These are phyloP conservation scores for Nomada fucata DNA, from an alignment of 2,888 invertebrate genomes.

Conservation along the genomic window DNA sequence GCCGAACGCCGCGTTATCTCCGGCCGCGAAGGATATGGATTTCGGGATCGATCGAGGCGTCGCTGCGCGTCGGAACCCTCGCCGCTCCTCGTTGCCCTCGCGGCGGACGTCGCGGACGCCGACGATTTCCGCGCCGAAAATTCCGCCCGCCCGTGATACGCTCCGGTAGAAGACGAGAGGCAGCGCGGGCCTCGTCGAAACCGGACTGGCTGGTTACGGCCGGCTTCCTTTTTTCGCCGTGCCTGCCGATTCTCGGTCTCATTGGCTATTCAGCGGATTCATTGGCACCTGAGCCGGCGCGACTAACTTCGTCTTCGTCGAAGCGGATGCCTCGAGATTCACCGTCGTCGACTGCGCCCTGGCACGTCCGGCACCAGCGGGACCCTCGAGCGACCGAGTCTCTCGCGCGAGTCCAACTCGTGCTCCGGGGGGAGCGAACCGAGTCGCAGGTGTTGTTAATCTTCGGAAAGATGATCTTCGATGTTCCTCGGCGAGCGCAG, in stretches of 20 bases:
- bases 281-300: constrained; percentile 67
- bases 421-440: neutral
- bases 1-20: constrained; percentile 54
- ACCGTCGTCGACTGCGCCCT: too few species aligned
- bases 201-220: constrained; percentile 68
- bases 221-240: constrained; percentile 40
- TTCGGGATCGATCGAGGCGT: constrained; percentile 56
- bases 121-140: constrained; percentile 7
- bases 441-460: constrained; percentile 6
- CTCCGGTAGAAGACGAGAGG: neutral
- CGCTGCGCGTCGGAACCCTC: too few species aligned
- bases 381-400: too few species aligned
- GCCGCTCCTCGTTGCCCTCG: too few species aligned
- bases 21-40: constrained; percentile 65
- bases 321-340: too few species aligned
- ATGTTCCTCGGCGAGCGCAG: neutral
- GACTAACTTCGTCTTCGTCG: constrained; percentile 56
- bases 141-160: neutral
- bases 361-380: too few species aligned
- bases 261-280: constrained; percentile 69
- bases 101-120: too few species aligned
- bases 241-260: constrained; percentile 69
- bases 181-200: constrained; percentile 45
- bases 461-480: neutral
- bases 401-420: too few species aligned